These are phyloP conservation scores for Drosophila gaucha DNA, from an alignment of 2,888 invertebrate species.

Conservation along the genomic window DNA sequence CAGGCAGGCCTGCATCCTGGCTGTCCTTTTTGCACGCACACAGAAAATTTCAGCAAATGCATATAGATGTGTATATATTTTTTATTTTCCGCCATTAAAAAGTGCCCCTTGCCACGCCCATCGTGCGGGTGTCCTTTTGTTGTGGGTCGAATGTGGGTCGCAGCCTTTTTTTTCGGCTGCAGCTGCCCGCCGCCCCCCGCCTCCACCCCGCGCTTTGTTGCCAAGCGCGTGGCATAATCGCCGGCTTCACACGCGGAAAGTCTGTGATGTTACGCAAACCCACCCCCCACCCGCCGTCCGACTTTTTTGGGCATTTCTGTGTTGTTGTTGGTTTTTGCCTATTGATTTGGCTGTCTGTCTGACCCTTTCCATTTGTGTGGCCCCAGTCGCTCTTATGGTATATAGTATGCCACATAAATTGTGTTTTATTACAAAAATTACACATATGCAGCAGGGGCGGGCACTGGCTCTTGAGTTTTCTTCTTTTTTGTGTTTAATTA, in stretches of 20 bases:
- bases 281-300: background rate
- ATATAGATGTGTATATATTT: slow-evolving; percentile 34
- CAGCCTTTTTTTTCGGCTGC: slow-evolving; percentile 14
- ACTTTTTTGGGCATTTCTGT: slow-evolving; percentile 15
- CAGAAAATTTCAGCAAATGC: slow-evolving; percentile 46
- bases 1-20: slow-evolving; percentile 30
- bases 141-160: slow-evolving; percentile 82
- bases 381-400: slow-evolving; percentile 19
- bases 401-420: slow-evolving; percentile 62
- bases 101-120: slow-evolving; percentile 42
- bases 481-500: too few relatives aligned
- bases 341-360: slow-evolving; percentile 65
- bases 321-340: slow-evolving; percentile 34
- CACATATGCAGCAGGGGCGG: slow-evolving; percentile 35
- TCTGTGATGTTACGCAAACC: background rate
- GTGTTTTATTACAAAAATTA: slow-evolving; percentile 72
- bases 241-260: slow-evolving; percentile 62
- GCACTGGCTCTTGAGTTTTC: slow-evolving; percentile 44
- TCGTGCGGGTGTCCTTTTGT: slow-evolving; percentile 49
- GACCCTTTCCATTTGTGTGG: slow-evolving; percentile 68
- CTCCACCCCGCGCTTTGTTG: background rate
- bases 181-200: too few relatives aligned
- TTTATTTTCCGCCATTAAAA: slow-evolving; percentile 80
- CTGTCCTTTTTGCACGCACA: slow-evolving; percentile 62
- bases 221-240: slow-evolving; percentile 54